phyloP scores from a whole-genome alignment of 2,888 invertebrate genomes.

The Antheraea yamamai region DNA sequence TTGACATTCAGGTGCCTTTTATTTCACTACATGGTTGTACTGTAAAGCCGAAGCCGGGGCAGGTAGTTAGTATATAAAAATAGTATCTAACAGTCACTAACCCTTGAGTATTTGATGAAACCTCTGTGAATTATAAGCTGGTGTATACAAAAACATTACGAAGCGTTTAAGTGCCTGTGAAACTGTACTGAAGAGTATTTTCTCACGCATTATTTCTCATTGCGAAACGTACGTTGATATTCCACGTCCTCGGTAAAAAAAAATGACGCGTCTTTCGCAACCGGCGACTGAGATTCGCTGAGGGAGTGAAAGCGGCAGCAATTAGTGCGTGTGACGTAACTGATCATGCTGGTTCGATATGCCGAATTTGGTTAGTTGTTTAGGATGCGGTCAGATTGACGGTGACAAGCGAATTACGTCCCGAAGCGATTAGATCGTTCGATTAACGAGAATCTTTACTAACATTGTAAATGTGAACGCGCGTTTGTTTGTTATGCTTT shows the following conservation, averaged over 20 bases:
- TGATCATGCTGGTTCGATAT: constrained; percentile 19
- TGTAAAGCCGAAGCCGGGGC: no score
- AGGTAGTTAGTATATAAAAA: no score
- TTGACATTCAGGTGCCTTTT: no score
- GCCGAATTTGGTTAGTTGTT: constrained; percentile 18
- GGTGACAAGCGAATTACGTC: not conserved
- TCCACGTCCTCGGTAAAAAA: constrained; percentile 32
- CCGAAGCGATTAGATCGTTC: no score
- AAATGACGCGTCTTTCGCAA: constrained; percentile 30
- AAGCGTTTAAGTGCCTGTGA: not conserved
- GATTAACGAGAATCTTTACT: no score
- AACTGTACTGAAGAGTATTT: constrained; percentile 14
- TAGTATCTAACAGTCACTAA: not conserved
- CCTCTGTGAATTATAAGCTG: not conserved
- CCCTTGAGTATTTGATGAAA: not conserved
- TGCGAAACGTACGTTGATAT: constrained; percentile 31
- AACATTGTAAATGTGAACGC: no score
- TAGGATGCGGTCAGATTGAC: not conserved
- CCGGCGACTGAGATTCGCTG: constrained; percentile 23
- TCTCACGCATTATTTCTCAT: constrained; percentile 31
- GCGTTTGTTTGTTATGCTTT: no score
- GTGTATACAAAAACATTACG: not conserved
- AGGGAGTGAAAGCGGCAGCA: constrained; percentile 35
- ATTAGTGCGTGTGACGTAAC: constrained; percentile 33
- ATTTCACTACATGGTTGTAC: no score